Percentiles rank a stretch among this genome's conserved stretches.
Conservation (phyloP, 2,797 vertebrate genomes). For the Alca torda region DNA sequence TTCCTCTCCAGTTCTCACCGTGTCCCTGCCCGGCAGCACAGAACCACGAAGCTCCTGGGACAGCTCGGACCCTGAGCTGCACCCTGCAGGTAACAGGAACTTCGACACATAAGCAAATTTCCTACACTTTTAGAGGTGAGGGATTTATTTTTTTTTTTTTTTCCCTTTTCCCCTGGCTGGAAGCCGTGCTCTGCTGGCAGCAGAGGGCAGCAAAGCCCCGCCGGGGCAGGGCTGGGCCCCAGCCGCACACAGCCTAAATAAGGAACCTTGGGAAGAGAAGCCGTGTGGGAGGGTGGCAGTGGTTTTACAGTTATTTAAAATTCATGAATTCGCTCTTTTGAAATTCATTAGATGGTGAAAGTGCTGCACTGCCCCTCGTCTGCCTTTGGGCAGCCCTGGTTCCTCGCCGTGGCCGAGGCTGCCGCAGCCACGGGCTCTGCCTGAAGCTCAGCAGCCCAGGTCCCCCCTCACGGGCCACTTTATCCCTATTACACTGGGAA, state of each 20-base stretch:
- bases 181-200: neutral
- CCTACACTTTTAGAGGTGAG: rapidly evolving
- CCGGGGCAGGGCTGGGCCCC: neutral
- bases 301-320: neutral
- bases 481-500: no score
- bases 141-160: no score
- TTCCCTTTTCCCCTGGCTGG: no score
- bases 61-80: neutral
- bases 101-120: rapidly evolving
- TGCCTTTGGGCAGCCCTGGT: neutral
- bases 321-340: neutral
- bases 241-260: neutral
- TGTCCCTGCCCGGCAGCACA: rapidly evolving
- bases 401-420: neutral
- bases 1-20: neutral
- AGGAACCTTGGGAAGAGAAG: no score
- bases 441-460: rapidly evolving
- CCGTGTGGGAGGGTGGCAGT: rapidly evolving
- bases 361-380: neutral
- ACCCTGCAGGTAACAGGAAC: rapidly evolving
- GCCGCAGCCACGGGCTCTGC: neutral
- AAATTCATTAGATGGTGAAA: neutral
- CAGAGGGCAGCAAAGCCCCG: conserved; percentile 48
- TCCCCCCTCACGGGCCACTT: rapidly evolving
- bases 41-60: neutral